These are phyloP conservation scores for Eumacrocentrus americanus DNA, from an alignment of 2,888 invertebrate species.

Conservation along the genomic window DNA sequence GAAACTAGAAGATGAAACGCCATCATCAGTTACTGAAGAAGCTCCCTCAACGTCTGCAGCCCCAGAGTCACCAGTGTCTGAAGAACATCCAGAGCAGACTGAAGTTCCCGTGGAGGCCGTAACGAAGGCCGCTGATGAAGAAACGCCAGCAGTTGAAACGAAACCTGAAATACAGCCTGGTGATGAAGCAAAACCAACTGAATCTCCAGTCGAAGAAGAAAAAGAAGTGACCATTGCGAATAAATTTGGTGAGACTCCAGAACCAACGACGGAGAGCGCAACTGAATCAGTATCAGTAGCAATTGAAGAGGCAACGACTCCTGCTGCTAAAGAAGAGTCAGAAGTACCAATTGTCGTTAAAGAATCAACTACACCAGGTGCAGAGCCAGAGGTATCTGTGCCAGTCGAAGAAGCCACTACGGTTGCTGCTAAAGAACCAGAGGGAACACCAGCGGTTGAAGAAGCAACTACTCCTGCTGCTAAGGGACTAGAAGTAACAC, in stretches of 20 bases:
- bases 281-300: not conserved
- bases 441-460: not conserved
- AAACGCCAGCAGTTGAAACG: not conserved
- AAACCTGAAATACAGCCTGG: not conserved
- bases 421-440: too few relatives aligned
- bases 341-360: not conserved
- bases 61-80: not conserved
- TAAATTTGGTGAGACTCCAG: not conserved
- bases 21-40: too few relatives aligned
- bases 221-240: not conserved
- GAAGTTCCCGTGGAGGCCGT: not conserved
- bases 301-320: not conserved
- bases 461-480: not conserved
- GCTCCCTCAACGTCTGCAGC: not conserved
- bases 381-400: too few relatives aligned
- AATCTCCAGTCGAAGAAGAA: conserved; percentile 15
- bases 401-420: too few relatives aligned
- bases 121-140: too few relatives aligned
- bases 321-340: too few relatives aligned
- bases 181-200: not conserved
- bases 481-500: too few relatives aligned
- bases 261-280: not conserved
- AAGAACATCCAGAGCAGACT: not conserved
- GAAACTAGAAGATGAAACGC: too few relatives aligned
- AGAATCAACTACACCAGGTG: too few relatives aligned